Base-by-base conservation (phyloP, 2,888 invertebrate genomes). In the Apamea epomidion region DNA sequence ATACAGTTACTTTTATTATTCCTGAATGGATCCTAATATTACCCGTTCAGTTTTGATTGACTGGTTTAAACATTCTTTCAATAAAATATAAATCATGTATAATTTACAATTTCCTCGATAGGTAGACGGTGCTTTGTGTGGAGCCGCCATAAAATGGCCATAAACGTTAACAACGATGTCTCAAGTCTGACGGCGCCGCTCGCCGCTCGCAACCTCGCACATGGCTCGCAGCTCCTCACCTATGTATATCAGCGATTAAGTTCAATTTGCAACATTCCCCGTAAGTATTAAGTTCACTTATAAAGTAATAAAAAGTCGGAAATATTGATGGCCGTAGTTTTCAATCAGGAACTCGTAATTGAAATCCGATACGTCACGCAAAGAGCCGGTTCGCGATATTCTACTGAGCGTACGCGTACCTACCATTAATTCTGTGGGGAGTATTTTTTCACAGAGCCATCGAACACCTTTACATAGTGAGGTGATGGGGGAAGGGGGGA, bases 301-400 rank as follows among this genome's bases (percentile, higher is more conserved):
- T 78, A 88, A 81, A 75, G 83, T 81, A 79, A 86, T 89, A 89
- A 88, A 85, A 82, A 62, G 73, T 81, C 71, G 83, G 81, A 82
- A 83, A 84, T 71, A 82, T 81, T 84, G 83, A 82, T 84, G 86
- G 81, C 73, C 80, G 78, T 84, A 84, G 87, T 89, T 88, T 91
- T 91, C 89, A 90, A 91, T 91, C 91, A 89, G 85, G 89, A 88
- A 88, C 84, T 87, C 86, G 77, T 89, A 87, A 91, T 92, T 90
- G 93, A 90, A 92, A 92, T 90, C 88, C 88, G 91, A 92, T 91
- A 93, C 91, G 89, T 91, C 90, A 91, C 89, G 90, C 91, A 81
- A 88, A 89, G 90, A 90, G 89, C 90, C 90, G 90, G 92, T 91
- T 91, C 85, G 85, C 83, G 76, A 87, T 83, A 86, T 86, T 87